phyloP scores from a whole-genome alignment of 2,797 vertebrate genomes.

The Alca torda region DNA sequence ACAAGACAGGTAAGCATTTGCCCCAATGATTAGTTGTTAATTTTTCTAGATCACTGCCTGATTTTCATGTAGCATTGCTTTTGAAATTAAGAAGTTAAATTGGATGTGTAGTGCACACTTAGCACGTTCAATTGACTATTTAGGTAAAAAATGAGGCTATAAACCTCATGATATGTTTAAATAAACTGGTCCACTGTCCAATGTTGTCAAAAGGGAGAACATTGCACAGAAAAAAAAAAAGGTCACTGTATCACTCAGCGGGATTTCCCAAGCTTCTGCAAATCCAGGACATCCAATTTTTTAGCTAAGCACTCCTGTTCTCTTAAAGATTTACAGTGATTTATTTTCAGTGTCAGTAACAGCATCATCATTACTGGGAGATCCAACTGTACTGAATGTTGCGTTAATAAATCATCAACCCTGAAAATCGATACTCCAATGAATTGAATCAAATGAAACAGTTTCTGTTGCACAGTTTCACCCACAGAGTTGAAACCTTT shows the following conservation, averaged over 20 bases:
- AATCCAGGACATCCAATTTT: background rate
- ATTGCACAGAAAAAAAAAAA: background rate
- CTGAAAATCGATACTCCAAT: conserved; percentile 50
- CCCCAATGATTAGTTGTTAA: background rate
- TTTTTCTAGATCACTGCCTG: background rate
- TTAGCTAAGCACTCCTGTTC: conserved; percentile 4
- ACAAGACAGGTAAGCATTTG: background rate
- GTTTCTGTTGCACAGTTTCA: conserved; percentile 38
- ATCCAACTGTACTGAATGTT: conserved; percentile 27
- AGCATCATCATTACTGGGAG: conserved; percentile 50
- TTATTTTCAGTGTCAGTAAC: conserved; percentile 60
- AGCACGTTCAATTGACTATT: background rate
- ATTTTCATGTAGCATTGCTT: background rate
- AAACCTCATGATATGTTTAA: background rate
- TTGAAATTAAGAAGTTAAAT: background rate
- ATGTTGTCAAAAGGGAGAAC: background rate
- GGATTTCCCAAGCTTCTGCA: conserved; percentile 7
- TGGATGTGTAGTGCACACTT: background rate
- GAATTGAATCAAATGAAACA: conserved; percentile 47
- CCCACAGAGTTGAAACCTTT: conserved; percentile 6
- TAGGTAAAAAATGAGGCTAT: background rate
- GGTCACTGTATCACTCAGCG: background rate
- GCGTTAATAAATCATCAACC: conserved; percentile 64
- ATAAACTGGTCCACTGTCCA: background rate
- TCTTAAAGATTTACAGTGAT: conserved; percentile 42